Conservation (phyloP, 2,113 vertebrate genomes). For the Rhinolophus ferrumequinum region DNA sequence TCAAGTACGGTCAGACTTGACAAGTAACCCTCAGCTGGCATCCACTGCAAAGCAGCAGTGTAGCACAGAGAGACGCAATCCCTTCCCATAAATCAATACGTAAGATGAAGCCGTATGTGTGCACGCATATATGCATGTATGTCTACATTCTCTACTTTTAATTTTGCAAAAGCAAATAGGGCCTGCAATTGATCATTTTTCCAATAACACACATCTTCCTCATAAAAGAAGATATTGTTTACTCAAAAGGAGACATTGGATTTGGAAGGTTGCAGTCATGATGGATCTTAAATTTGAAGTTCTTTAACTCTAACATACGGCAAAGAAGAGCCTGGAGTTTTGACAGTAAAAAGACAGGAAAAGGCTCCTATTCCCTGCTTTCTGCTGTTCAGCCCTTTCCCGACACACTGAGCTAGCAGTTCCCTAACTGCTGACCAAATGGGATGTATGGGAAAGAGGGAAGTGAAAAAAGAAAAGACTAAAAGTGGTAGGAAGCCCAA, state of each 20-base stretch:
- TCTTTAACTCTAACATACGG: not conserved
- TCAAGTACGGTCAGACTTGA: not conserved
- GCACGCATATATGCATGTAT: too few species aligned
- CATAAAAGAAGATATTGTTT: not conserved
- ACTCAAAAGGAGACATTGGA: not conserved
- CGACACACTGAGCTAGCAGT: not conserved
- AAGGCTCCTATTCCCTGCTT: not conserved
- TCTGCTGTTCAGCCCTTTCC: not conserved
- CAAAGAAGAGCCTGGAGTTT: not conserved
- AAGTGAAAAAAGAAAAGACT: not conserved
- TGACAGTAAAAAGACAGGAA: not conserved
- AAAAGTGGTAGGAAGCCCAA: not conserved
- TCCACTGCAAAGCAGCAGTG: accelerated
- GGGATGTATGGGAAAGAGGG: accelerated
- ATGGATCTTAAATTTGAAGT: not conserved
- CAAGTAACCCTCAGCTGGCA: not conserved
- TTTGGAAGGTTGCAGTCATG: not conserved
- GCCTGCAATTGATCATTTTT: not conserved
- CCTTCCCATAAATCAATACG: not conserved
- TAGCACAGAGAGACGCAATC: not conserved
- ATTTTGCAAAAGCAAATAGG: not conserved
- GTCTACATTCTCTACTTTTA: not conserved
- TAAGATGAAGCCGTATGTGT: not conserved
- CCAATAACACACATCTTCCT: not conserved
- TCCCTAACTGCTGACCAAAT: not conserved